phyloP scores from a whole-genome alignment of 2,888 invertebrate species.

The Aelia acuminata region DNA sequence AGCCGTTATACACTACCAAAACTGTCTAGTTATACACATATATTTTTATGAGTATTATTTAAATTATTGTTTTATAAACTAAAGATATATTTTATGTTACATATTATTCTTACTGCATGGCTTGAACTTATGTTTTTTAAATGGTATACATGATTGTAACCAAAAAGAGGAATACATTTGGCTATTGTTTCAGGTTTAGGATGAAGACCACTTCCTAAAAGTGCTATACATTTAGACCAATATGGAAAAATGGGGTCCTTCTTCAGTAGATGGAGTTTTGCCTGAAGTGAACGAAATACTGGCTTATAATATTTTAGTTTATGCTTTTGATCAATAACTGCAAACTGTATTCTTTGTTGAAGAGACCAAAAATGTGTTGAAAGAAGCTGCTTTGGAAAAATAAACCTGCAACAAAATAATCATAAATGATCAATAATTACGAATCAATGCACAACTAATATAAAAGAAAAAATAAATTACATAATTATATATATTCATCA shows the following conservation, averaged over 20 bases:
- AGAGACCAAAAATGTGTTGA: constrained; percentile 91
- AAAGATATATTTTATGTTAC: background rate
- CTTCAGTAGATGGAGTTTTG: constrained; percentile 74
- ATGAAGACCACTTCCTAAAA: constrained; percentile 84
- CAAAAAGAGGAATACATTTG: constrained; percentile 79
- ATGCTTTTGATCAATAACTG: constrained; percentile 75
- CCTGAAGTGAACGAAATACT: constrained; percentile 81
- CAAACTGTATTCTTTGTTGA: constrained; percentile 83
- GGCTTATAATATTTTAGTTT: constrained; percentile 78
- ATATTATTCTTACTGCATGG: constrained; percentile 78
- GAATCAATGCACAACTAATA: too few species aligned
- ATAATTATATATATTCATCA: too few species aligned
- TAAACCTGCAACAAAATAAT: constrained; percentile 73
- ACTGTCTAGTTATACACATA: background rate
- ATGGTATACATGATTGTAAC: constrained; percentile 77
- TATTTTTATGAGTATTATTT: background rate
- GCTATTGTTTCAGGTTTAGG: constrained; percentile 78
- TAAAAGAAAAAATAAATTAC: too few species aligned
- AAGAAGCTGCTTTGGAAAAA: constrained; percentile 83
- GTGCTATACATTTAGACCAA: constrained; percentile 75
- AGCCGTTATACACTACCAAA: too few species aligned
- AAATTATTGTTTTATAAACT: background rate
- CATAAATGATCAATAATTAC: too few species aligned
- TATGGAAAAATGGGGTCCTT: constrained; percentile 68
- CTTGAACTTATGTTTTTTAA: constrained; percentile 76